Evolutionary conservation across 2,797 vertebrate species (phyloP).

Genomic region (Bucorvus abyssinicus): DNA sequence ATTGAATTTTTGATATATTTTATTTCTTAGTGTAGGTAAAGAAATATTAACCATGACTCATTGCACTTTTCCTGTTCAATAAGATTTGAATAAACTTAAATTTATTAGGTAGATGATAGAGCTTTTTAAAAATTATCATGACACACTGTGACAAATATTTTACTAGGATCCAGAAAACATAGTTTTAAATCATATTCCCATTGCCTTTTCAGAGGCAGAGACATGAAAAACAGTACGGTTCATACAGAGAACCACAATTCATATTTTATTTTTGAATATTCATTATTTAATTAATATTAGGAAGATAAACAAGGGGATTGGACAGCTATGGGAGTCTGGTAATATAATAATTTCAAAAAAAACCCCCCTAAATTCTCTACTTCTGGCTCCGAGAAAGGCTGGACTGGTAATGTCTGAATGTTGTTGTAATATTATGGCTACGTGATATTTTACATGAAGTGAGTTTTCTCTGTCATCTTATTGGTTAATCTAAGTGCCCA

Average conservation of each 20-base stretch:
- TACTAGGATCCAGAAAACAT: conserved; percentile 44
- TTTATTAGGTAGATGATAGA: conserved; percentile 48
- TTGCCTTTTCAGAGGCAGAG: conserved; percentile 12
- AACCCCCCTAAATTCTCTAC: neutral
- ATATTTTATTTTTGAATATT: conserved; percentile 63
- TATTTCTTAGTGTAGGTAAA: conserved; percentile 59
- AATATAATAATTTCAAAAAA: neutral
- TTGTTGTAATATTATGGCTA: neutral
- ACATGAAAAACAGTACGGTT: conserved; percentile 13
- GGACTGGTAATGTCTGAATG: neutral
- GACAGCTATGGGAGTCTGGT: conserved; percentile 15
- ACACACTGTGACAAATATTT: conserved; percentile 56
- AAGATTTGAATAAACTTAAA: conserved; percentile 55
- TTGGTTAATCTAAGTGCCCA: neutral
- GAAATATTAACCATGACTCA: conserved; percentile 56
- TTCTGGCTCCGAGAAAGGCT: neutral
- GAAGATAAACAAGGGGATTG: conserved; percentile 50
- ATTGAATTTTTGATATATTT: conserved; percentile 48
- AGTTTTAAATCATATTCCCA: conserved; percentile 31
- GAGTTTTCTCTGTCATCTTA: neutral
- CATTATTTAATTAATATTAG: conserved; percentile 62
- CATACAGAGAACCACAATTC: neutral
- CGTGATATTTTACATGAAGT: neutral
- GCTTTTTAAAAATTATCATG: conserved; percentile 52
- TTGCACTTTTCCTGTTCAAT: conserved; percentile 43